phyloP scores from a whole-genome alignment of 2,888 invertebrate species.

The Conops quadrifasciatus region DNA sequence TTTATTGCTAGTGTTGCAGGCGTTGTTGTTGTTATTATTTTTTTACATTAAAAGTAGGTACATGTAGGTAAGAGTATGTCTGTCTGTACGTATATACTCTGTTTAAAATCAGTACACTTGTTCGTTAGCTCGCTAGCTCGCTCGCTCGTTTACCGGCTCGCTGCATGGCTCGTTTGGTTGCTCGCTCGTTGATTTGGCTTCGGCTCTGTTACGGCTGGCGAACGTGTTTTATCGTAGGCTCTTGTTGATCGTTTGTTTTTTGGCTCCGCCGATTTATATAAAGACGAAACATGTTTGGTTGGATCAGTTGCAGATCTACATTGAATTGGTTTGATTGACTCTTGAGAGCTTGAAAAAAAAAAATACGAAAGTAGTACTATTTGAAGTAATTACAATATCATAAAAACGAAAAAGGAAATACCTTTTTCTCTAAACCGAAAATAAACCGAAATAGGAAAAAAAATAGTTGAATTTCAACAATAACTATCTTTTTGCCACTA shows the following conservation, averaged over 20 bases:
- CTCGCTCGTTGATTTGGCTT: not conserved
- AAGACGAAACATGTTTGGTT: slow-evolving; percentile 59
- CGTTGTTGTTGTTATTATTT: not conserved
- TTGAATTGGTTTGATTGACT: slow-evolving; percentile 45
- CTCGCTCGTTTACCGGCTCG: not conserved
- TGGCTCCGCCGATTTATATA: slow-evolving; percentile 53
- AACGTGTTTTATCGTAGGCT: not conserved
- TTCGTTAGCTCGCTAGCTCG: slow-evolving; percentile 45
- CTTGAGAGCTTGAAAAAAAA: slow-evolving; percentile 18
- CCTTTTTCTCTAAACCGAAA: slow-evolving; percentile 22
- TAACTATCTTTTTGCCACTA: slow-evolving; percentile 26
- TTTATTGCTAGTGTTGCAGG: slow-evolving; percentile 20
- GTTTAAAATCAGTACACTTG: slow-evolving; percentile 51
- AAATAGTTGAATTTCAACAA: slow-evolving; percentile 6
- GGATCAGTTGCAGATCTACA: slow-evolving; percentile 61
- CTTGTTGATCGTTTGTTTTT: no score
- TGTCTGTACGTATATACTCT: slow-evolving; percentile 40
- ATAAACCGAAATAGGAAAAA: no score
- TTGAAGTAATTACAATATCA: not conserved
- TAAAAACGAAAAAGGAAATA: not conserved
- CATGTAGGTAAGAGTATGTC: no score
- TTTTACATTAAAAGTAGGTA: not conserved
- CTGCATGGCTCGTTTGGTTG: slow-evolving; percentile 45
- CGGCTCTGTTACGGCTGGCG: slow-evolving; percentile 23
- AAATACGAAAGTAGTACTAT: slow-evolving; percentile 21